These are phyloP conservation scores for Dynastes maya DNA, from an alignment of 2,888 invertebrate genomes.

Conservation along the genomic window DNA sequence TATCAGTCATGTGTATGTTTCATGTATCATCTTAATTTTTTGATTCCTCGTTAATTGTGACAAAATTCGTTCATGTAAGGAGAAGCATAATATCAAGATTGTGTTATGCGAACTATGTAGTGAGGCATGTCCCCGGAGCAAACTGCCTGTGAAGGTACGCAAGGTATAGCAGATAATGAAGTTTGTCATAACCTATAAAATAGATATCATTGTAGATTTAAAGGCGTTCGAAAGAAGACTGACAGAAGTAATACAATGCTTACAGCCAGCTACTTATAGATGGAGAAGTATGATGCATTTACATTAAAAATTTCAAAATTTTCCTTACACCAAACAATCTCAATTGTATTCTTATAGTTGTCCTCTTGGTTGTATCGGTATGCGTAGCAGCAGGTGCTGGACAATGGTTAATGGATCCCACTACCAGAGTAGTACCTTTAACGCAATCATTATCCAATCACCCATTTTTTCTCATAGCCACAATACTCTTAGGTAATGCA, in stretches of 20 bases:
- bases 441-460: slow-evolving; percentile 94
- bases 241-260: slow-evolving; percentile 96
- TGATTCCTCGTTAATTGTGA: slow-evolving; percentile 10
- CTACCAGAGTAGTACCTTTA: slow-evolving; percentile 92
- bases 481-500: slow-evolving; percentile 83
- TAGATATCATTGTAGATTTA: slow-evolving; percentile 81
- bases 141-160: slow-evolving; percentile 91
- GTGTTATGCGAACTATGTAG: slow-evolving; percentile 31
- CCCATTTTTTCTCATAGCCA: slow-evolving; percentile 93
- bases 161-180: slow-evolving; percentile 49
- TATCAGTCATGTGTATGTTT: slow-evolving; percentile 29
- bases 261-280: slow-evolving; percentile 93
- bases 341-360: slow-evolving; percentile 74
- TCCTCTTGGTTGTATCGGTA: slow-evolving; percentile 88
- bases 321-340: slow-evolving; percentile 1
- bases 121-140: slow-evolving; percentile 85
- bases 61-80: slow-evolving; percentile 29
- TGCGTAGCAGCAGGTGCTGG: slow-evolving; percentile 96
- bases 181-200: slow-evolving; percentile 66
- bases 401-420: slow-evolving; percentile 96
- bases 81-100: slow-evolving; percentile 4
- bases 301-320: slow-evolving; percentile 28
- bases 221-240: slow-evolving; percentile 98
- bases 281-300: slow-evolving; percentile 89
- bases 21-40: slow-evolving; percentile 24